phyloP scores from a whole-genome alignment of 2,888 invertebrate genomes.

The Stenurella melanura region DNA sequence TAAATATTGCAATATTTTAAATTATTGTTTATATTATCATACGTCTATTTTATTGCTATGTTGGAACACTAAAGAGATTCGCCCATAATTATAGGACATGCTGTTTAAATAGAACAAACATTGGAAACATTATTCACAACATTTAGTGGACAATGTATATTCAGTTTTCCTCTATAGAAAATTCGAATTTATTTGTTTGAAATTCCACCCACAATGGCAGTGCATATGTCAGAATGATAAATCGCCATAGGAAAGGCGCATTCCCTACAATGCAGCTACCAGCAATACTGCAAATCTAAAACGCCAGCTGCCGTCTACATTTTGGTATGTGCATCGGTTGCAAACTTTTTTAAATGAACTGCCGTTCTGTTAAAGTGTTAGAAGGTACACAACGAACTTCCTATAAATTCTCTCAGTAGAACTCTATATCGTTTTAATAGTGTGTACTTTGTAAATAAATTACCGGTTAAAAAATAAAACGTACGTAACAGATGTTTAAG shows the following conservation, averaged over 20 bases:
- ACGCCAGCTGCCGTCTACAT: conserved; percentile 31
- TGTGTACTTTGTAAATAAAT: conserved; percentile 20
- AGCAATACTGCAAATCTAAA: conserved; percentile 34
- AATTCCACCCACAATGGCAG: conserved; percentile 51
- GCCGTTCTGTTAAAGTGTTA: conserved; percentile 11
- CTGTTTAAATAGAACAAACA: conserved; percentile 1
- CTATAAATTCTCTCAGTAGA: conserved; percentile 24
- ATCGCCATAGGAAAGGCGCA: conserved; percentile 40
- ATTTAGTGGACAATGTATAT: conserved; percentile 27
- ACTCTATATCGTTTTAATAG: conserved; percentile 15
- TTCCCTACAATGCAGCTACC: conserved; percentile 36
- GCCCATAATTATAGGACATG: no score
- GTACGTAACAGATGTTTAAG: neutral
- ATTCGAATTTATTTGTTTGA: conserved; percentile 38
- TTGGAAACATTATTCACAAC: conserved; percentile 24
- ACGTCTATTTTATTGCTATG: no score
- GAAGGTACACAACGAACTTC: conserved; percentile 10
- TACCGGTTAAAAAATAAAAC: neutral
- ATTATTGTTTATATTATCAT: no score
- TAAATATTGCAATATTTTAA: no score
- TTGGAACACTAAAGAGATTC: no score
- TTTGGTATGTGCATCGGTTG: conserved; percentile 25
- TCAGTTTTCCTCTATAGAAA: conserved; percentile 23
- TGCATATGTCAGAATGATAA: conserved; percentile 53
- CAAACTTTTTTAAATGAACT: conserved; percentile 30